Conservation (phyloP, 2,797 vertebrate species). For the Pogonophryne albipinna region DNA sequence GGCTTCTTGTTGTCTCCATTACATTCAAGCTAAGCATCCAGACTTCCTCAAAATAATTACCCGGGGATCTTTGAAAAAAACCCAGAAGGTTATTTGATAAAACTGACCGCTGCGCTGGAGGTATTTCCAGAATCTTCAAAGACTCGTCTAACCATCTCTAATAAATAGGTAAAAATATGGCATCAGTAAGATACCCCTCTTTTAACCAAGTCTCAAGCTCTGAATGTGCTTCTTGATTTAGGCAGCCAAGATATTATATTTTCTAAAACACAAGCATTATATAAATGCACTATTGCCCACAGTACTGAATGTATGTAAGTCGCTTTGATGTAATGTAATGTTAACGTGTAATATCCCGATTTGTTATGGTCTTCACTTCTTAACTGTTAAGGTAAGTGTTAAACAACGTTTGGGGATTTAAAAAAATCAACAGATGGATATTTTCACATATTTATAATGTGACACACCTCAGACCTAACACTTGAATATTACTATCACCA, state of each 20-base stretch:
- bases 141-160: constrained; percentile 6
- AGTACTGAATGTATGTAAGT: too few species aligned
- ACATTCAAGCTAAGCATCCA: constrained; percentile 7
- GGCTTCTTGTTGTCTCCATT: not conserved
- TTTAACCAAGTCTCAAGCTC: not conserved
- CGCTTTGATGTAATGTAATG: too few species aligned
- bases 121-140: constrained; percentile 12
- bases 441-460: not conserved
- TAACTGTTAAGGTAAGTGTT: not conserved
- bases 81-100: not conserved
- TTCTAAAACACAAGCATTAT: not conserved
- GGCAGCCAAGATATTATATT: not conserved
- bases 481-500: too few species aligned
- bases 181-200: not conserved
- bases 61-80: not conserved
- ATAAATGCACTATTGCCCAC: not conserved
- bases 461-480: not conserved
- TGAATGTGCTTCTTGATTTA: not conserved
- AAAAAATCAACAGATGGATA: not conserved
- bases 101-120: not conserved
- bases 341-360: too few species aligned
- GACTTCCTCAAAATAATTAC: constrained; percentile 2
- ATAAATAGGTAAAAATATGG: not conserved
- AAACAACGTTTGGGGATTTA: not conserved
- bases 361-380: not conserved